Conservation (phyloP, 23 tunicate genomes). For the Botrylloides violaceus region DNA sequence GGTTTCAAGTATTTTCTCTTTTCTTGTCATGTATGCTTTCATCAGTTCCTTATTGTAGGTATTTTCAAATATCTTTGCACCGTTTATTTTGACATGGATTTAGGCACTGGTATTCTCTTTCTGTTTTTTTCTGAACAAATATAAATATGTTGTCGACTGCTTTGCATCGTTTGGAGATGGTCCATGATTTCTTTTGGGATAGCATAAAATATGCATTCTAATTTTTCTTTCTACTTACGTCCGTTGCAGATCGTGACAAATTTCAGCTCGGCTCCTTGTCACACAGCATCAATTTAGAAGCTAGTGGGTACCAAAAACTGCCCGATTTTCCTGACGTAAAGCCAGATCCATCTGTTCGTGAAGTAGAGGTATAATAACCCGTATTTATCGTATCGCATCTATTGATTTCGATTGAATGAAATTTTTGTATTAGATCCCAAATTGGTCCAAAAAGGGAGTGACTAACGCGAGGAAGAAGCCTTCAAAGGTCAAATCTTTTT, state of each 20-base stretch:
- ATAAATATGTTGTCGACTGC: not conserved
- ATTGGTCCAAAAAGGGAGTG: constrained; percentile 11
- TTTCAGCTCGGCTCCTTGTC: constrained; percentile 93
- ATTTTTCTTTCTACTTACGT: no score
- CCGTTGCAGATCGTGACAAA: constrained; percentile 51
- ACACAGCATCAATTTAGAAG: constrained; percentile 85
- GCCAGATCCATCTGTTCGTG: constrained; percentile 70
- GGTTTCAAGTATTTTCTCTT: no score
- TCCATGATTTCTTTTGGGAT: not conserved
- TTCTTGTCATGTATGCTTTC: no score
- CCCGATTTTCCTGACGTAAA: constrained; percentile 77
- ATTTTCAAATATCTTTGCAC: no score
- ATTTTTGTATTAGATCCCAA: not conserved
- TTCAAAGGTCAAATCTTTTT: constrained; percentile 60
- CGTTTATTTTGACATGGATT: no score
- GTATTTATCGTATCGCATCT: not conserved
- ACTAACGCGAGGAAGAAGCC: not conserved
- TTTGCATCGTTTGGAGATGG: not conserved
- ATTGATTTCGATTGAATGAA: not conserved
- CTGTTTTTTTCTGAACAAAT: not conserved
- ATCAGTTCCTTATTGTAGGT: no score
- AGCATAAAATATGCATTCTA: not conserved
- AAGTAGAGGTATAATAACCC: constrained; percentile 51
- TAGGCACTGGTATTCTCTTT: no score
- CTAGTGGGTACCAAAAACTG: constrained; percentile 68